phyloP scores from a whole-genome alignment of 2,113 vertebrate species.

The Nibea coibor region DNA sequence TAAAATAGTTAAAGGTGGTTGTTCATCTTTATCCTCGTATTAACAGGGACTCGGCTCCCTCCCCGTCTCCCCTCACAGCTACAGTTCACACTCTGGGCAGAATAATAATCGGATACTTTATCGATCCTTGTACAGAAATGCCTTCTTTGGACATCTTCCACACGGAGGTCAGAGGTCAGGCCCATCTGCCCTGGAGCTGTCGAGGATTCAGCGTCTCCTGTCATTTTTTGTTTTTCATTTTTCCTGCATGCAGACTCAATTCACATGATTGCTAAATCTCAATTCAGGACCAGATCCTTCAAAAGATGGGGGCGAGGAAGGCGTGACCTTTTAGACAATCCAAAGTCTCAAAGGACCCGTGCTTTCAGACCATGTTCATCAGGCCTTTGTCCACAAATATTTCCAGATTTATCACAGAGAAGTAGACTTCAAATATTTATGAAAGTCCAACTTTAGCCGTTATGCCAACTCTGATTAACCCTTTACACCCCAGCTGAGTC shows the following conservation, averaged over 20 bases:
- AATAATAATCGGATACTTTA: constrained; percentile 38
- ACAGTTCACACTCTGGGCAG: not conserved
- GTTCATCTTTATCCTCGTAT: constrained; percentile 4
- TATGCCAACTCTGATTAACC: not conserved
- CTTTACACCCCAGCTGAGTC: no score
- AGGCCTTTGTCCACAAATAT: not conserved
- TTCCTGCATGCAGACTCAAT: not conserved
- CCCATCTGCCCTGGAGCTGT: not conserved
- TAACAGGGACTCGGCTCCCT: constrained; percentile 7
- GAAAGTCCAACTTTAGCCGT: not conserved
- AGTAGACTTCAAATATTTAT: no score
- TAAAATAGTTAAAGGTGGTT: not conserved
- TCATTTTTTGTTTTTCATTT: not conserved
- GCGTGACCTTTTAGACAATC: not conserved
- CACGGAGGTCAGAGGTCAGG: constrained; percentile 19
- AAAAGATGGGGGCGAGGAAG: not conserved
- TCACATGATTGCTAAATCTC: not conserved
- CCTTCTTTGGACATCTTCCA: constrained; percentile 17
- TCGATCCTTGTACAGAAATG: constrained; percentile 13
- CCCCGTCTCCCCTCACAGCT: not conserved
- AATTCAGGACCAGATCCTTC: not conserved
- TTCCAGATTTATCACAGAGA: not conserved
- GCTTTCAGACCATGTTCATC: not conserved
- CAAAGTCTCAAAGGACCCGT: not conserved
- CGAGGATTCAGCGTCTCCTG: not conserved